Conservation (phyloP, 2,113 vertebrate species). For the Platysteira castanea region DNA sequence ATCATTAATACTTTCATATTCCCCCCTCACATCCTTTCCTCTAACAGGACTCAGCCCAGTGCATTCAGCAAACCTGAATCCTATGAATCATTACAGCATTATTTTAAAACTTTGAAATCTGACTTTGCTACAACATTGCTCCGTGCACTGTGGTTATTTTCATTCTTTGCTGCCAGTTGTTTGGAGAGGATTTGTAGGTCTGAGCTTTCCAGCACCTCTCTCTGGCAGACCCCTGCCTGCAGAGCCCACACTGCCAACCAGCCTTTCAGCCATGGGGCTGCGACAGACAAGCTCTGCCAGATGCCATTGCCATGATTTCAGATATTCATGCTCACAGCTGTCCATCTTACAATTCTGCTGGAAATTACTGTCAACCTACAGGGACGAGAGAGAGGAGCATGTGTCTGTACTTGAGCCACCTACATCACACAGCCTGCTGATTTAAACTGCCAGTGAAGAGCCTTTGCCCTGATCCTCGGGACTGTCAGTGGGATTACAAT, state of each 20-base stretch:
- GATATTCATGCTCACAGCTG: constrained; percentile 38
- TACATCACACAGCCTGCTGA: neutral
- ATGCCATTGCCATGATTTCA: neutral
- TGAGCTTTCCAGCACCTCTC: neutral
- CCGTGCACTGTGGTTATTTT: neutral
- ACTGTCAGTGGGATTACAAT: fast-evolving
- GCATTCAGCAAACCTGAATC: neutral
- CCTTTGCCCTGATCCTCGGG: neutral
- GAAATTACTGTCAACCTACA: constrained; percentile 21
- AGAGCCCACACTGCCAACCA: neutral
- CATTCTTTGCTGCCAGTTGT: neutral
- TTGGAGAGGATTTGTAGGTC: neutral
- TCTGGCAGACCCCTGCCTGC: neutral
- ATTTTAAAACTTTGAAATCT: neutral
- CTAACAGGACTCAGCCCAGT: neutral
- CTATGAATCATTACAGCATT: neutral
- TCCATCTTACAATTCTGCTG: neutral
- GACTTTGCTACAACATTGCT: neutral
- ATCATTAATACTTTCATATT: neutral
- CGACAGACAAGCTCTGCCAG: constrained; percentile 38
- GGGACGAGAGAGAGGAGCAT: neutral
- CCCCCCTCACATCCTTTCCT: neutral
- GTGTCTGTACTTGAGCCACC: neutral
- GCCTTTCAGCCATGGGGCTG: constrained; percentile 1
- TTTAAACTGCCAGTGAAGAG: neutral